Conservation (phyloP, 2,888 invertebrate species). For the Carcina quercana region DNA sequence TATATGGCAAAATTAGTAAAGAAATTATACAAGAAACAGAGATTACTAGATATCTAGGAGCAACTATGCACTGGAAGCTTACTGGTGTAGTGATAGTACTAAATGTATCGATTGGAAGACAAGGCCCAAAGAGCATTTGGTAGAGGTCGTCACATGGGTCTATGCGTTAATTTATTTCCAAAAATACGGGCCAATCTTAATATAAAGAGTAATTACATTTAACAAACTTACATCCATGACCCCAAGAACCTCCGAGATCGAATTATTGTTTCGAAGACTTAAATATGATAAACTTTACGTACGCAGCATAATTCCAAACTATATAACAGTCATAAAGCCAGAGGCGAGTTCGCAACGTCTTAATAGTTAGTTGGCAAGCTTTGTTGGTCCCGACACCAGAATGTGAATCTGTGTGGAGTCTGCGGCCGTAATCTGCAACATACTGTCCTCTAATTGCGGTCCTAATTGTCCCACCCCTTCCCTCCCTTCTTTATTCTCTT, state of each 20-base stretch:
- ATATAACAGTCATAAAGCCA: constrained; percentile 12
- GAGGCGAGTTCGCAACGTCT: constrained; percentile 43
- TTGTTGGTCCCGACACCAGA: constrained; percentile 52
- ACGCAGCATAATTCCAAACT: constrained; percentile 5
- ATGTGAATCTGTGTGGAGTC: constrained; percentile 53
- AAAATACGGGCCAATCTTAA: constrained; percentile 26
- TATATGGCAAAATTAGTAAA: too few relatives aligned
- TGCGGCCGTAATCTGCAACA: constrained; percentile 66
- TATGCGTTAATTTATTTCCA: constrained; percentile 17
- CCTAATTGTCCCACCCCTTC: constrained; percentile 56
- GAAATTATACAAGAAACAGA: too few relatives aligned
- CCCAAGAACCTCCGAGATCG: constrained; percentile 31
- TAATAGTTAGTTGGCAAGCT: constrained; percentile 67
- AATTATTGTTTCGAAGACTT: constrained; percentile 25
- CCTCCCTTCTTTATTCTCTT: constrained; percentile 41
- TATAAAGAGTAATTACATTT: too few relatives aligned
- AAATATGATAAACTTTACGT: constrained; percentile 7
- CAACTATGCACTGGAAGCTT: too few relatives aligned
- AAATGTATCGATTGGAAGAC: too few relatives aligned
- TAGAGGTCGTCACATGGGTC: too few relatives aligned
- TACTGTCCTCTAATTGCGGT: constrained; percentile 72
- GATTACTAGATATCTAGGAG: too few relatives aligned
- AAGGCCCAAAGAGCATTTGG: too few relatives aligned
- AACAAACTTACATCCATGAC: too few relatives aligned
- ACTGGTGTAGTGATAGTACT: too few relatives aligned